Base-by-base conservation (phyloP, 1,140 invertebrate genomes). In the Temnothorax longispinosus region DNA sequence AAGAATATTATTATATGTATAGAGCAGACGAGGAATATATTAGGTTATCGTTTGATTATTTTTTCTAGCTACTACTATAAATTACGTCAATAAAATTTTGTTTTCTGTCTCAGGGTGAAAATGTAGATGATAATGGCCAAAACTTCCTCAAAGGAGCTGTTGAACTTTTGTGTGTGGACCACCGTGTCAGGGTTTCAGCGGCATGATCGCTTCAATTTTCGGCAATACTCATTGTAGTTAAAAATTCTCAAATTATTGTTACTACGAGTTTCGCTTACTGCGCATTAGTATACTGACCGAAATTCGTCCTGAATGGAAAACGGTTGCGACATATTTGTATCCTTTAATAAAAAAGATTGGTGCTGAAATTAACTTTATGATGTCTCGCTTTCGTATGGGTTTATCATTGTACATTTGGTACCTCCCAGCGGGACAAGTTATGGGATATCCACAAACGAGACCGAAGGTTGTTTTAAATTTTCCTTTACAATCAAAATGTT, bases 171-270 rank as follows among this genome's bases (percentile, higher is more conserved):
- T 98, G 98, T 93, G 98, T 54, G 98, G 98, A 6, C 98, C 98
- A n/a, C 98, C 98, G 1, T 99, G 98, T 93, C 98, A 99, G 95
- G 98, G 98, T 0, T 99, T 98, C 94, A 98, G 97, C 87, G 97
- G 97, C 38, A 98, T 99, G 98, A 99, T 95, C 95, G 98, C 27
- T 99, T 99, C 93, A 98, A 98, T 94, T 97, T 97, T 0, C 94
- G 98, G n/a, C 97, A 98, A 90, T 98, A 98, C 94, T 98, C 98
- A 0, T 96, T 97, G 38, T 98, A n/a, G n/a, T 99, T 90, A 98
- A 98, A 96, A 99, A 98, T 94, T 98, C 98, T 0, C 94, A n/a
- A n/a, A n/a, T 99, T 2, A 97, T 99, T 21, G 97, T 97, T n/a
- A n/a, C n/a, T 0, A 97, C 98, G 0, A 98, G 97, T 93, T 95